A percentile compares a stretch with the other conserved stretches of the same genome.
These are phyloP conservation scores for Rhinolophus ferrumequinum DNA, from an alignment of 2,113 vertebrate species.

Conservation along the genomic window DNA sequence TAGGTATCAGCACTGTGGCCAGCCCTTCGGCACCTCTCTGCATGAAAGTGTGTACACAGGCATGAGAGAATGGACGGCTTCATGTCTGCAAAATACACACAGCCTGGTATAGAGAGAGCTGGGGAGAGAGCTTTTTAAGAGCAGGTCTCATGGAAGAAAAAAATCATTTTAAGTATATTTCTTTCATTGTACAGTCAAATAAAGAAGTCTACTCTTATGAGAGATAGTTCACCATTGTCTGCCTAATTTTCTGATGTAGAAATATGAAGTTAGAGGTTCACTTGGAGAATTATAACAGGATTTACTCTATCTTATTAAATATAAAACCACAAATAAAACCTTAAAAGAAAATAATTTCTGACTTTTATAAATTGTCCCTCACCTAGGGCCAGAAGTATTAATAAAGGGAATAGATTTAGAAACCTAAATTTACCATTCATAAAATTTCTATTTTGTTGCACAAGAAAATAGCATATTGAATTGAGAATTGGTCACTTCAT, in stretches of 20 bases:
- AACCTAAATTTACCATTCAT: neutral
- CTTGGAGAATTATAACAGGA: neutral
- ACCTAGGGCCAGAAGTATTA: neutral
- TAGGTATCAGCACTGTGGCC: neutral
- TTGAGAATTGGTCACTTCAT: neutral
- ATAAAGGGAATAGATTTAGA: neutral
- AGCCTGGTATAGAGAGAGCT: neutral
- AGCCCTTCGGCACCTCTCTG: neutral
- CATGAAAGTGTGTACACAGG: neutral
- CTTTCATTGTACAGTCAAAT: neutral
- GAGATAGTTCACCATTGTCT: neutral
- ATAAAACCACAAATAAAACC: neutral
- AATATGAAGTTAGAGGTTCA: neutral
- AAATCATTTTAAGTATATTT: neutral
- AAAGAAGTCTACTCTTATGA: neutral
- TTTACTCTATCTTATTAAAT: neutral
- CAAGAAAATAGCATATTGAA: neutral
- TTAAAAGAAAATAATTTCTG: neutral
- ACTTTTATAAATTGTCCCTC: neutral
- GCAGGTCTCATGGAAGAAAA: neutral
- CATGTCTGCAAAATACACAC: neutral
- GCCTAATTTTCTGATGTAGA: neutral
- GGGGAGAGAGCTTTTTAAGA: neutral
- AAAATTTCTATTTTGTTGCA: constrained; percentile 27
- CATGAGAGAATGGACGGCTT: rapidly evolving